Percentiles rank a stretch among this genome's conserved stretches.
phyloP scores from a whole-genome alignment of 1,140 invertebrate species.

The Sitophilus oryzae region DNA sequence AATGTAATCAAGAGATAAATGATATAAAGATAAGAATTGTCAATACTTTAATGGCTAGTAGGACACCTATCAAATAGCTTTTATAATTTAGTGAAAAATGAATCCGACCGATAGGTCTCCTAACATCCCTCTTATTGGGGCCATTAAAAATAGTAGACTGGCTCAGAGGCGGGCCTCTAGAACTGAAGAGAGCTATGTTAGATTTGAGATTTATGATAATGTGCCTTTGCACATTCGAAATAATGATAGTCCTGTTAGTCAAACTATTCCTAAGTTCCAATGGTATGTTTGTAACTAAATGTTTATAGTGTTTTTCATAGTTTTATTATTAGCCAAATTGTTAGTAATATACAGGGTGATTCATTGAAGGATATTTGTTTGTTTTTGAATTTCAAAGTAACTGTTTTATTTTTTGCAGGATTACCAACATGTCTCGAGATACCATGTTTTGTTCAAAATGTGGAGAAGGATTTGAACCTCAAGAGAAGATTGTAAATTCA shows the following conservation, averaged over 20 bases:
- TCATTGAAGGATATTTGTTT: too few relatives aligned
- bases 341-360: too few relatives aligned
- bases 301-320: too few relatives aligned
- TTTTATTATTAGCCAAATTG: too few relatives aligned
- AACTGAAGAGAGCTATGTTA: conserved; percentile 23
- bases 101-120: conserved; percentile 31
- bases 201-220: conserved; percentile 30
- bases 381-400: conserved; percentile 2
- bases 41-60: too few relatives aligned
- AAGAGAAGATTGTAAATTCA: conserved; percentile 98
- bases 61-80: too few relatives aligned
- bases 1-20: too few relatives aligned
- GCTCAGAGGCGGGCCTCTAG: conserved; percentile 31
- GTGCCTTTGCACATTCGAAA: conserved; percentile 15
- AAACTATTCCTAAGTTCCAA: background rate
- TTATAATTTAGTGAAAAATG: too few relatives aligned
- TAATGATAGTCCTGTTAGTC: background rate
- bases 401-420: conserved; percentile 48
- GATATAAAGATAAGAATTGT: too few relatives aligned
- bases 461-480: conserved; percentile 85
- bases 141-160: conserved; percentile 29
- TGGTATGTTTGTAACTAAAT: conserved; percentile 5
- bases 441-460: conserved; percentile 92
- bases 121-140: conserved; percentile 27
- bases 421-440: conserved; percentile 73